Evolutionary conservation across 2,797 vertebrate species (phyloP).

Genomic region (Buceros bicornis): DNA sequence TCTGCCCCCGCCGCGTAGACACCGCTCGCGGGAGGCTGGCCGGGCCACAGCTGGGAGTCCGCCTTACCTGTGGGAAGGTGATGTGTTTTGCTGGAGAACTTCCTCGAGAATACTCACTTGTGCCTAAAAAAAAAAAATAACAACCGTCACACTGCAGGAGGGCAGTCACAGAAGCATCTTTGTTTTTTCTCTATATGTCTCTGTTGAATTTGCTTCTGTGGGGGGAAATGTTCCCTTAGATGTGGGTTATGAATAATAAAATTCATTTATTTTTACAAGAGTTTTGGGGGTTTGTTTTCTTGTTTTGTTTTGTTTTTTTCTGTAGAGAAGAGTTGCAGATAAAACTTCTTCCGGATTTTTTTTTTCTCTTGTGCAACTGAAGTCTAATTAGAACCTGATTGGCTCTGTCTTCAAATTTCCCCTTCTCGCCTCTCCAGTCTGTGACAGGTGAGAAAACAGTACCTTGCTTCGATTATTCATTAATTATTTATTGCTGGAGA

Average conservation of each 20-base stretch:
- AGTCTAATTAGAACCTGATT: not conserved
- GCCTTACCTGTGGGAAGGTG: not conserved
- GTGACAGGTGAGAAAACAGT: not conserved
- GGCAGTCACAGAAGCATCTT: not conserved
- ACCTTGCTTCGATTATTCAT: not conserved
- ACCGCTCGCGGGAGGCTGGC: not conserved
- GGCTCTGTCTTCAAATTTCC: not conserved
- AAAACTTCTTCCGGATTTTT: not conserved
- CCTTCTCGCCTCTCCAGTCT: not conserved
- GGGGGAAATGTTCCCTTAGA: not conserved
- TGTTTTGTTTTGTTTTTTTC: not conserved
- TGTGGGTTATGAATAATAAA: not conserved
- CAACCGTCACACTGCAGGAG: not conserved
- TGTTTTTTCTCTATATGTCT: fast-evolving
- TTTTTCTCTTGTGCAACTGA: not conserved
- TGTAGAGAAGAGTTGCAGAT: not conserved
- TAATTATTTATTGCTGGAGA: not conserved
- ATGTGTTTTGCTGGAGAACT: not conserved
- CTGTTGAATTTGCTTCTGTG: not conserved
- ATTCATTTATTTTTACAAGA: not conserved
- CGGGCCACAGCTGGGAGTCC: not conserved
- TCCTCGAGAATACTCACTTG: not conserved
- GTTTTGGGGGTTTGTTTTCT: too few species aligned
- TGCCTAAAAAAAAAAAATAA: not conserved
- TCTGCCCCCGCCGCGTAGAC: not conserved